Evolutionary conservation across 1,140 invertebrate genomes (phyloP).

Genomic region (Augochlora pura): DNA sequence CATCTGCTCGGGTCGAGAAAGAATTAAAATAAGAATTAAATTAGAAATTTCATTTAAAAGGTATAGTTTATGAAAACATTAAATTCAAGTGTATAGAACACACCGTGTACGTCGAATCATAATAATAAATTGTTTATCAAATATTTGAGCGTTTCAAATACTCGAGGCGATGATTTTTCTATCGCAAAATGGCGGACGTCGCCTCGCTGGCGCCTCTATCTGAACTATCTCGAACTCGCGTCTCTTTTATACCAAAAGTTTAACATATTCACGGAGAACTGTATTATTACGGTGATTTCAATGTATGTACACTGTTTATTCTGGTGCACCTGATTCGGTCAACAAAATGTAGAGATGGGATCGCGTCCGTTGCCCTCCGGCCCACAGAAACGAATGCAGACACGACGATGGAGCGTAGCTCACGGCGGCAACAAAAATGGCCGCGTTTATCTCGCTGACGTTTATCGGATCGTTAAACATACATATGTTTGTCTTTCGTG

Average conservation of each 20-base stretch:
- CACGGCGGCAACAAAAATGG: conserved; percentile 28
- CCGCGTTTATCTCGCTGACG: conserved; percentile 45
- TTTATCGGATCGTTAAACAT: conserved; percentile 56
- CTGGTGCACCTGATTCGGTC: background rate
- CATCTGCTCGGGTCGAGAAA: no score
- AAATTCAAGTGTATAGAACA: no score
- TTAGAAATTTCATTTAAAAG: no score
- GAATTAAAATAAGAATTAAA: no score
- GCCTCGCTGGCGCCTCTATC: background rate
- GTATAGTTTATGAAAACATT: no score
- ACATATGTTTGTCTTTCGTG: conserved; percentile 56
- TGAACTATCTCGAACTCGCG: no score
- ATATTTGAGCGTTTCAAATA: background rate
- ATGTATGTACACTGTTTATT: no score
- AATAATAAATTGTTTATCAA: background rate
- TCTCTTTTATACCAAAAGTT: no score
- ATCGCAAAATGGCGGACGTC: background rate
- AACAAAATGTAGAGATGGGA: no score
- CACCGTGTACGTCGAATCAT: no score
- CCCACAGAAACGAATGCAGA: background rate
- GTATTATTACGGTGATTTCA: no score
- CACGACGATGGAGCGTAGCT: background rate
- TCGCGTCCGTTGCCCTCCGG: background rate
- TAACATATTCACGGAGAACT: no score
- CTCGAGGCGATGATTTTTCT: background rate